These are phyloP conservation scores for Oncopodura yosiiana DNA, from an alignment of 1,140 invertebrate genomes.

Conservation along the genomic window DNA sequence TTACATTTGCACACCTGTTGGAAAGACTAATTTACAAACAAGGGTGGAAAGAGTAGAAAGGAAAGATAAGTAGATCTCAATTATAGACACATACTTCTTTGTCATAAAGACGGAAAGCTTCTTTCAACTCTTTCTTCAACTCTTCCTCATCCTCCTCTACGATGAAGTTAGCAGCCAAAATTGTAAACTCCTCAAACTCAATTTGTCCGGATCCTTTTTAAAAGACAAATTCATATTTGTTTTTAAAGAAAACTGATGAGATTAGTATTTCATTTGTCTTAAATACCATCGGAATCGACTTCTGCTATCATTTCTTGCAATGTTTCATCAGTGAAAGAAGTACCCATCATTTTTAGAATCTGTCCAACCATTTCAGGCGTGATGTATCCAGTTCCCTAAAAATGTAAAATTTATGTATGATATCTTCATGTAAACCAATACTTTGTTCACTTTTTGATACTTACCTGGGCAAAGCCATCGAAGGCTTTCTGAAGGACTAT, in stretches of 20 bases:
- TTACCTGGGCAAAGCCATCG: conserved; percentile 51
- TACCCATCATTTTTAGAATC: conserved; percentile 48
- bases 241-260: not conserved
- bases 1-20: not conserved
- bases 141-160: conserved; percentile 64
- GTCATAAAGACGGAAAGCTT: conserved; percentile 63
- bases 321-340: conserved; percentile 48
- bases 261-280: not conserved
- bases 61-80: not conserved
- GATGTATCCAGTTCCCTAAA: conserved; percentile 49
- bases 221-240: not conserved
- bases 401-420: too few relatives aligned
- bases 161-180: conserved; percentile 45
- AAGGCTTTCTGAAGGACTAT: conserved; percentile 47
- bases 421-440: too few relatives aligned
- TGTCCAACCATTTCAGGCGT: conserved; percentile 47
- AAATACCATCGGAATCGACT: conserved; percentile 47
- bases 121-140: conserved; percentile 62
- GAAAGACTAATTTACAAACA: not conserved
- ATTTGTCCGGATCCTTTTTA: conserved; percentile 46
- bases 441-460: too few relatives aligned
- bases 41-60: not conserved
- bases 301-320: conserved; percentile 47
- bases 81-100: conserved; percentile 55
- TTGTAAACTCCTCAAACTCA: conserved; percentile 49